These are phyloP conservation scores for Vidua chalybeata DNA, from an alignment of 2,113 vertebrate genomes.

Conservation along the genomic window DNA sequence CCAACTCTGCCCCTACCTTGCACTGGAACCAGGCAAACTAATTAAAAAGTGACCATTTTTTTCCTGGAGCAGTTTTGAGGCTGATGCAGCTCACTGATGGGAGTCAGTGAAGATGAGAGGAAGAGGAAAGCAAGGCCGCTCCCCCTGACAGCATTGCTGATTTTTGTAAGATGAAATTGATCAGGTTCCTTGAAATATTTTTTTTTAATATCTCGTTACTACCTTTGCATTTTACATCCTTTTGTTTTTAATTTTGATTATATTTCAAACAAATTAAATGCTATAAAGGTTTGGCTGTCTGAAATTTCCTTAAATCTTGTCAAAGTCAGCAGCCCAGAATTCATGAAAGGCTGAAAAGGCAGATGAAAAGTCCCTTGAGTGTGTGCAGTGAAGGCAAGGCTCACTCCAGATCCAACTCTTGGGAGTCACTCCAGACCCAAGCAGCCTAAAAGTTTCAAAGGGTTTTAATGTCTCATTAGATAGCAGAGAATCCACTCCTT, in stretches of 20 bases:
- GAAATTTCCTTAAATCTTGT: neutral
- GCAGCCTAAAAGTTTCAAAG: neutral
- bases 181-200: neutral
- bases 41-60: neutral
- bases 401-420: neutral
- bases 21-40: neutral
- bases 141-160: neutral
- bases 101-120: neutral
- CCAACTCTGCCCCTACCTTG: neutral
- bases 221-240: neutral
- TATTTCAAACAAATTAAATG: neutral
- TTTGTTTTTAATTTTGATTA: neutral
- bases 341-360: neutral
- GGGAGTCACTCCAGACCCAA: neutral
- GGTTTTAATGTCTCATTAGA: neutral
- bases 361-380: neutral
- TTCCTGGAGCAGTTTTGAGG: neutral
- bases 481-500: neutral
- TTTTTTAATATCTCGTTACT: neutral
- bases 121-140: neutral
- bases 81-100: neutral
- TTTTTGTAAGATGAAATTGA: neutral
- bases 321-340: neutral
- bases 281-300: neutral
- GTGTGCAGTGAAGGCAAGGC: neutral